Conservation (phyloP, 2,113 vertebrate genomes). For the Periophthalmus modestus region DNA sequence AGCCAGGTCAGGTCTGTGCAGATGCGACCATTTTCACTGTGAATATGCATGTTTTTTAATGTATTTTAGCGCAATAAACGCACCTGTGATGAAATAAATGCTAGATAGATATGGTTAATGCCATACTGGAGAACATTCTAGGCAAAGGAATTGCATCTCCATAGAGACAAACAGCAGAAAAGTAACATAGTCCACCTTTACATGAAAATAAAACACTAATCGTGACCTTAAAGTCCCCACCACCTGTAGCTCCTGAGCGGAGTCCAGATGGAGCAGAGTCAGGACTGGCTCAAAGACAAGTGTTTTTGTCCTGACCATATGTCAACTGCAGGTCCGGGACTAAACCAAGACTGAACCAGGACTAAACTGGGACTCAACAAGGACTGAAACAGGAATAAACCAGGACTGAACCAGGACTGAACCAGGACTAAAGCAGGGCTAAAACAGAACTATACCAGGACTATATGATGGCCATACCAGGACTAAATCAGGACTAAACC, state of each 20-base stretch:
- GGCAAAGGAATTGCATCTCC: too few relatives aligned
- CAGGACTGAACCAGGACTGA: background rate
- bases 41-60: too few relatives aligned
- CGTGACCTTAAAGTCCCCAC: background rate
- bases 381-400: background rate
- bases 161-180: too few relatives aligned
- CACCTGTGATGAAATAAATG: too few relatives aligned
- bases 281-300: conserved; percentile 14
- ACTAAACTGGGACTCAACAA: background rate
- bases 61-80: too few relatives aligned
- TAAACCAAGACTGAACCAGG: background rate
- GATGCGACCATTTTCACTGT: too few relatives aligned
- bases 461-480: background rate
- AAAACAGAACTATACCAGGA: background rate
- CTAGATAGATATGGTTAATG: too few relatives aligned
- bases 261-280: conserved; percentile 51
- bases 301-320: conserved; percentile 36
- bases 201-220: background rate
- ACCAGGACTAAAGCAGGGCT: background rate
- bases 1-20: too few relatives aligned
- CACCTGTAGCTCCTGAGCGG: background rate
- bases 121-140: too few relatives aligned
- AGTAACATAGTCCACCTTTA: too few relatives aligned
- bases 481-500: background rate
- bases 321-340: conserved; percentile 10